Evolutionary conservation across 2,113 vertebrate species (phyloP).

Genomic region (Mola mola): DNA sequence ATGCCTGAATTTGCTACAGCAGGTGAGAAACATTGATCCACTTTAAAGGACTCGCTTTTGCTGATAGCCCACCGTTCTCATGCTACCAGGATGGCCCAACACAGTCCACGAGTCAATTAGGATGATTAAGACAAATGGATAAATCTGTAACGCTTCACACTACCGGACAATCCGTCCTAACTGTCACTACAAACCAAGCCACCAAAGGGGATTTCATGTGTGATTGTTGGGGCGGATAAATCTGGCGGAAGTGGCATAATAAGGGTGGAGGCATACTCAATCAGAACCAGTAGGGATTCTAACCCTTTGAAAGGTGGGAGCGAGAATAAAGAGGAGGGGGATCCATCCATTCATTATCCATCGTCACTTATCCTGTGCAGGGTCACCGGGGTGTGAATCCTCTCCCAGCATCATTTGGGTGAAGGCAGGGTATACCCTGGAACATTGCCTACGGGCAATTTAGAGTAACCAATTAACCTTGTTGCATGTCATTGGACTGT

Average conservation of each 20-base stretch:
- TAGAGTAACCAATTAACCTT: too few relatives aligned
- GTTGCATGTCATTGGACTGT: too few relatives aligned
- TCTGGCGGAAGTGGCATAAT: constrained; percentile 21
- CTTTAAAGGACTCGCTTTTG: constrained; percentile 7
- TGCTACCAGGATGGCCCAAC: constrained; percentile 41
- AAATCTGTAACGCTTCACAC: constrained; percentile 58
- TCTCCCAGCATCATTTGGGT: too few relatives aligned
- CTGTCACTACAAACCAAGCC: constrained; percentile 22
- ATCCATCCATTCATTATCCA: too few relatives aligned
- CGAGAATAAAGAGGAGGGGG: too few relatives aligned
- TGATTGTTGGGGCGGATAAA: constrained; percentile 41
- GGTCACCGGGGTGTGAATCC: too few relatives aligned
- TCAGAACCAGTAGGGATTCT: too few relatives aligned
- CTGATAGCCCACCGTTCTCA: constrained; percentile 10
- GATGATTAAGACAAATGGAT: constrained; percentile 62
- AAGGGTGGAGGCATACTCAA: too few relatives aligned
- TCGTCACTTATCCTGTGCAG: too few relatives aligned
- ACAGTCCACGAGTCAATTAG: constrained; percentile 50
- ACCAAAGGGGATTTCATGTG: constrained; percentile 40
- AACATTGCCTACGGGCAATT: too few relatives aligned
- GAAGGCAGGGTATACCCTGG: too few relatives aligned
- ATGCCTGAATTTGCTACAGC: not conserved
- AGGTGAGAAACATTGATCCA: constrained; percentile 40
- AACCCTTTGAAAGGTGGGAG: too few relatives aligned
- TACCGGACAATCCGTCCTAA: constrained; percentile 55